phyloP scores from a whole-genome alignment of 2,113 vertebrate species.

The Lathamus discolor region DNA sequence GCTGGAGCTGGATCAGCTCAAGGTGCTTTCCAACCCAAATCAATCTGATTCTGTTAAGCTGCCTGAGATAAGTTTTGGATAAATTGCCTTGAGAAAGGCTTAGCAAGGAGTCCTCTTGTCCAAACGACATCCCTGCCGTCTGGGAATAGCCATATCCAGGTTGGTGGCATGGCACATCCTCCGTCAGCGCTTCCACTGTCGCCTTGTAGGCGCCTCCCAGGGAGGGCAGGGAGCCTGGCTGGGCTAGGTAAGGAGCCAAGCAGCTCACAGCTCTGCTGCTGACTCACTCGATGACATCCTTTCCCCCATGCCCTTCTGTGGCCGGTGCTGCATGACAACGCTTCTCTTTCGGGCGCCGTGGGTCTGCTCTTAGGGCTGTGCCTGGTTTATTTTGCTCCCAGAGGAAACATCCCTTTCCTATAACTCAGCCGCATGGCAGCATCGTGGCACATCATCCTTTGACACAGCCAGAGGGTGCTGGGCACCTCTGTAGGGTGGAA shows the following conservation, averaged over 20 bases:
- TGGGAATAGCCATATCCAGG: background rate
- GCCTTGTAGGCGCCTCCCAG: background rate
- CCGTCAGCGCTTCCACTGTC: rapidly evolving
- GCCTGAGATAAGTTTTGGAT: background rate
- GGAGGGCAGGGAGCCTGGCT: background rate
- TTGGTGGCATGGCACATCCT: background rate
- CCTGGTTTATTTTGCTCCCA: background rate
- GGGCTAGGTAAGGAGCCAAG: background rate
- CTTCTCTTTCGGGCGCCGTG: background rate
- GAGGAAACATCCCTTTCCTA: background rate
- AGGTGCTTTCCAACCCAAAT: background rate
- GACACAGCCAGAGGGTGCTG: rapidly evolving
- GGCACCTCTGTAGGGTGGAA: background rate
- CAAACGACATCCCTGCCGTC: background rate
- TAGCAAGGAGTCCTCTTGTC: background rate
- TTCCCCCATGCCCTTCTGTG: background rate
- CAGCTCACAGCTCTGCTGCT: background rate
- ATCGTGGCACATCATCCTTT: background rate
- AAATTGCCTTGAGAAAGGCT: background rate
- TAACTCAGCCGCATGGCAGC: rapidly evolving
- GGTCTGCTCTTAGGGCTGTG: background rate
- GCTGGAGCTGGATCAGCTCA: background rate
- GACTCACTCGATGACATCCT: background rate
- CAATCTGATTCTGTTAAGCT: background rate
- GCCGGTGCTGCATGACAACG: background rate